Base-by-base conservation (phyloP, 1,140 invertebrate species). In the Bilobella aurantiaca region DNA sequence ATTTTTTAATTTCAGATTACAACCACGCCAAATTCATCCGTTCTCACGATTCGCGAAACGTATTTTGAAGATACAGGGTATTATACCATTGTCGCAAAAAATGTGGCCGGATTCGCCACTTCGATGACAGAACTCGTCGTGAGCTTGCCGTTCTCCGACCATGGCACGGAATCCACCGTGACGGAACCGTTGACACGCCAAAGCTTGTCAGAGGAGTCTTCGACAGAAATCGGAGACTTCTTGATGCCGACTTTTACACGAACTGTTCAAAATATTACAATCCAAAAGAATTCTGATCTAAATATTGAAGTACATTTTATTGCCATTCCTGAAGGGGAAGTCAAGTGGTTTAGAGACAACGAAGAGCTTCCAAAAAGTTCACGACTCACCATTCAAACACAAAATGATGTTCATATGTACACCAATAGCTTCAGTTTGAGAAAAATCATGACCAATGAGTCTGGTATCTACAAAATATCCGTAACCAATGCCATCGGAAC, bases 11-110 rank as follows among this genome's bases (percentile, higher is more conserved):
- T 64, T 63, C 8, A 32, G 37, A 63, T 63, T 30, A 56, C 31
- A 18, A 59, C 92, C 74, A 90, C 93, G 64, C 73, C 77, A 46
- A 93, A 92, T 76, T 88, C 92, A 0, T 90, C 90, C 0, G 93
- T 91, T 1, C 78, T 99, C 23, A 87, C 96, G 25, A 96, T 98
- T 69, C 85, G 87, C 61, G 95, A 98, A 82, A 91, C 96, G 0
- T 96, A 94, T 78, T 91, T 93, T 0, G 95, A 98, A 82, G 96
- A 99, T 78, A 90, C 93, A 1, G 96, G 94, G 1, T 89, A 87
- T 53, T 98, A 96, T 77, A 97, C 93, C 0, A 96, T 94, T 74
- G 90, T 98, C 16, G 91, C 94, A 16, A 96, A 96, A 76, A 99
- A 98, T 76, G 82, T 88, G 2, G 89, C 89, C 46, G 96, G 96